phyloP scores from a whole-genome alignment of 2,113 vertebrate species.

The Aspiorhynchus laticeps region DNA sequence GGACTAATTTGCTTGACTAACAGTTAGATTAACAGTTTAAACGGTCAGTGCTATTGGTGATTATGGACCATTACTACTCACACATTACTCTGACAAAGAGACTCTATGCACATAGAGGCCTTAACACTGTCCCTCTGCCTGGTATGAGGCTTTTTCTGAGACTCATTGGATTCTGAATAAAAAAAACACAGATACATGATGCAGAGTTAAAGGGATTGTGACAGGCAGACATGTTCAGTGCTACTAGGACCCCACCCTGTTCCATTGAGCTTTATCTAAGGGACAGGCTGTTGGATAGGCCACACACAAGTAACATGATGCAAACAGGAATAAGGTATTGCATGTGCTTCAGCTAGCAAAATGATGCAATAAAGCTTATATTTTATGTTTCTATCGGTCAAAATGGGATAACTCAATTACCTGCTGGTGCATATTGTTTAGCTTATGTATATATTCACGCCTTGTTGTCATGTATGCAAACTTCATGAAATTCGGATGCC shows the following conservation, averaged over 20 bases:
- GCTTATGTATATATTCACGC: neutral
- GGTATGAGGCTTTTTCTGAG: conserved; percentile 58
- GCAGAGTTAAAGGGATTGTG: neutral
- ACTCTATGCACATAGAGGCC: conserved; percentile 86
- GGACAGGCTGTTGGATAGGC: conserved; percentile 18
- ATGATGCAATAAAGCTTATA: neutral
- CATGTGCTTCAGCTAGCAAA: neutral
- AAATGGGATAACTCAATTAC: neutral
- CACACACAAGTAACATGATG: conserved; percentile 21
- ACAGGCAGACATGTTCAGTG: conserved; percentile 6
- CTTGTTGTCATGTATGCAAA: neutral
- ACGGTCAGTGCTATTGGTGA: neutral
- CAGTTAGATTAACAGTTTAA: neutral
- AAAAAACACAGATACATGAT: conserved; percentile 36
- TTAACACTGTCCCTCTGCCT: conserved; percentile 74
- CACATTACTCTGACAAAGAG: conserved; percentile 83
- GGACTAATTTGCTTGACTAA: neutral
- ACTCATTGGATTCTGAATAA: conserved; percentile 70
- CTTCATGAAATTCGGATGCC: neutral
- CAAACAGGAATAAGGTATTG: neutral
- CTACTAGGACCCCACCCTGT: conserved; percentile 55
- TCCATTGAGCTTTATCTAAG: conserved; percentile 50
- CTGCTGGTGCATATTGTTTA: neutral
- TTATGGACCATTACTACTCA: conserved; percentile 67
- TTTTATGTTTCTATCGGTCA: neutral